Evolutionary conservation across 2,113 vertebrate species (phyloP).

Genomic region (Menura novaehollandiae): DNA sequence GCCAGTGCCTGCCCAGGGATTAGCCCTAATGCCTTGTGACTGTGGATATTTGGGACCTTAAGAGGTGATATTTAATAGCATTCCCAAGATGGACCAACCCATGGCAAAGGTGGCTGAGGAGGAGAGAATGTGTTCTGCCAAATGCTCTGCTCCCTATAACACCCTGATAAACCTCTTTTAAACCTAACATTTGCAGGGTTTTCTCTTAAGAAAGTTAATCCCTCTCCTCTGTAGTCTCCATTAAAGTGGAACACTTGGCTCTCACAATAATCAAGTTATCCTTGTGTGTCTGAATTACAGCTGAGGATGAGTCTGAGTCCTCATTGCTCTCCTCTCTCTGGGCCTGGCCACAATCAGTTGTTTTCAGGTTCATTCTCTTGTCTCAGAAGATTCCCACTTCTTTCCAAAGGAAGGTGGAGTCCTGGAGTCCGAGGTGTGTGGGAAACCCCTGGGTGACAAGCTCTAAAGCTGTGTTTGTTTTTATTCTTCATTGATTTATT

Average conservation of each 20-base stretch:
- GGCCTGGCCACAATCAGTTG: neutral
- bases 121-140: neutral
- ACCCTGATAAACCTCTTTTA: neutral
- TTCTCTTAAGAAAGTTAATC: neutral
- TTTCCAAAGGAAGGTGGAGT: neutral
- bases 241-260: neutral
- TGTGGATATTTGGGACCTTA: neutral
- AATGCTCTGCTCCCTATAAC: neutral
- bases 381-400: neutral
- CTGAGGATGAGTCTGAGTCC: neutral
- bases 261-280: neutral
- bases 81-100: neutral
- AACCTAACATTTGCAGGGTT: neutral
- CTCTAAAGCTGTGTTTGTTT: neutral
- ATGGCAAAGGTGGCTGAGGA: neutral
- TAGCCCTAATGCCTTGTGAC: neutral
- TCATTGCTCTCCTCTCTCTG: neutral
- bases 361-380: neutral
- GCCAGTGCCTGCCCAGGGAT: neutral
- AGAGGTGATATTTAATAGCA: neutral
- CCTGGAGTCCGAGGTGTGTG: neutral
- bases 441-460: neutral
- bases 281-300: neutral
- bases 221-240: neutral
- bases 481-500: neutral